These are phyloP conservation scores for Nebria brevicollis DNA, from an alignment of 2,888 invertebrate species.

Conservation along the genomic window DNA sequence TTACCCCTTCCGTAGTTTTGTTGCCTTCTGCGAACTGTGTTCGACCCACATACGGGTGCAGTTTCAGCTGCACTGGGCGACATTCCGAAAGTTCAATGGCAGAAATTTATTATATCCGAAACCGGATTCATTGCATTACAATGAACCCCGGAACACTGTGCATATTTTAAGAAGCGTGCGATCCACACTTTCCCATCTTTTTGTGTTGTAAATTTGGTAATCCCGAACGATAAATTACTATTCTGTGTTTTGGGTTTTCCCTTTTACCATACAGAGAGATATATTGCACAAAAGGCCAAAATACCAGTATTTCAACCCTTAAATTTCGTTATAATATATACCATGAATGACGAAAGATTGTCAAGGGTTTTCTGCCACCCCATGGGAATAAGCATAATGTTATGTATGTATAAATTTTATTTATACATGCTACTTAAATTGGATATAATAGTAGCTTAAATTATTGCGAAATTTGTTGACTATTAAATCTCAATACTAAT, in stretches of 20 bases:
- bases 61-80: not conserved
- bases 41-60: not conserved
- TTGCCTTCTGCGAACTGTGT: not conserved
- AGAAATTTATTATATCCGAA: constrained; percentile 26
- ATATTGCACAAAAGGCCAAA: no score
- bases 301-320: no score
- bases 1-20: not conserved
- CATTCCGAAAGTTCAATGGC: constrained; percentile 32
- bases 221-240: not conserved
- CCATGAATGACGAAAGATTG: no score
- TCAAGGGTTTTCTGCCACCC: no score
- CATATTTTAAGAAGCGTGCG: not conserved
- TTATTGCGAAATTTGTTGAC: not conserved
- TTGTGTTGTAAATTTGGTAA: constrained; percentile 16
- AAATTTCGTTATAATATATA: no score
- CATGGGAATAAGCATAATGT: no score
- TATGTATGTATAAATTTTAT: no score
- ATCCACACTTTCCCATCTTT: not conserved
- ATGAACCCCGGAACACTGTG: constrained; percentile 9
- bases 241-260: constrained; percentile 2
- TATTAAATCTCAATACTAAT: not conserved
- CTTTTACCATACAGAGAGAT: not conserved
- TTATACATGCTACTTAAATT: no score
- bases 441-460: no score
- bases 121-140: constrained; percentile 24